Evolutionary conservation across 2,113 vertebrate genomes (phyloP), one percentile per base, ranked within the genome.

Genomic region (Pogona vitticeps): DNA sequence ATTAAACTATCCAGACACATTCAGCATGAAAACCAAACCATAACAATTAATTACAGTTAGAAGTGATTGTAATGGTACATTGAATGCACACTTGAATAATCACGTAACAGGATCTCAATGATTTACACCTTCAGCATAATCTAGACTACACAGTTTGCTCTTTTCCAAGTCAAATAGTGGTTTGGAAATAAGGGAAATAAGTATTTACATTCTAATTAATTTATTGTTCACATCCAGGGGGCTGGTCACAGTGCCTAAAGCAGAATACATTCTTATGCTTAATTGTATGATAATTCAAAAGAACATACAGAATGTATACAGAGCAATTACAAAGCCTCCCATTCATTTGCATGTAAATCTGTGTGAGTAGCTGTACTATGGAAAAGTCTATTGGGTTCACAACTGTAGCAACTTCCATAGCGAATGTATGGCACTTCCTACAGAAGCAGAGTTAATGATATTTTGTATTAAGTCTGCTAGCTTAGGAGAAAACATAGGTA

Each of bases 61-160:
- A 82, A 94, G 94, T 92, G 90, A 86, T 92, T 95, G 76, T 94
- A 94, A 95, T 96, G 95, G 88, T 95, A 91, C 93, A 94, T 94
- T 97, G 94, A 95, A 91, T 91, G 81, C 91, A 65, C 42, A 93
- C 95, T 94, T 96, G 83, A 94, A 95, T 96, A 96, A 95, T 94
- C 89, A 93, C 88, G 87, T 93, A 94, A 94, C 90, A 76, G 83
- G 68, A 92, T 89, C 79, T 94, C 80, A 91, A 90, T 94, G 91
- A 94, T 91, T 95, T 94, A 94, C 92, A 82, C 78, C 94, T 93
- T 94, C 86, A 93, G 84, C 21, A 58, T 94, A 92, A 89, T 94
- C 77, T 90, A 15, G 72, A n/a, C 92, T 63, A 38, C 86, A 90
- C 76, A 90, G 94, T 93, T 94, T 92, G 92, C 82, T 82, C 20